These are phyloP conservation scores for Mastomys natalensis DNA, from an alignment of 2,113 vertebrate genomes.

Conservation along the genomic window DNA sequence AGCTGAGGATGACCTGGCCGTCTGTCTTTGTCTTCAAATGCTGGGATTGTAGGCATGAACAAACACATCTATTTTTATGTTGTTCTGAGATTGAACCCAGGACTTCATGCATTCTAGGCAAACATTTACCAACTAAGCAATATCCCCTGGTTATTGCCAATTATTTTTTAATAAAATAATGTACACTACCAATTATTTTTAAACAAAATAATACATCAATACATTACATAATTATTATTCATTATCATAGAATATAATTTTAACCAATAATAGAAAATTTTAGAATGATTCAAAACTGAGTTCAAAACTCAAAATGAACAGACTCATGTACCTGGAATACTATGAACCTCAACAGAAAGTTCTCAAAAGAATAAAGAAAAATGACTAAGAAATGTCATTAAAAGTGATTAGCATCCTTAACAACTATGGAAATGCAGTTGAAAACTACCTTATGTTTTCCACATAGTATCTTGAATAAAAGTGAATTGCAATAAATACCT, in stretches of 20 bases:
- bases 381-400: not conserved
- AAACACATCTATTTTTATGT: not conserved
- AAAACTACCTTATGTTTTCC: not conserved
- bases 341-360: not conserved
- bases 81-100: not conserved
- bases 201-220: not conserved
- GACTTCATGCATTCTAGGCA: not conserved
- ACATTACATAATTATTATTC: not conserved
- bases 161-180: slow-evolving; percentile 26
- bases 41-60: not conserved
- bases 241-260: slow-evolving; percentile 26
- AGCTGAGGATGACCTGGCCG: not conserved
- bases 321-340: not conserved
- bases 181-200: not conserved
- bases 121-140: not conserved
- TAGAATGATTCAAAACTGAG: slow-evolving; percentile 13
- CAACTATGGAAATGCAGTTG: not conserved
- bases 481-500: not conserved
- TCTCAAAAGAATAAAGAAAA: not conserved
- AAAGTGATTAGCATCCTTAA: not conserved
- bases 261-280: not conserved
- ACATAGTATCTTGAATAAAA: not conserved
- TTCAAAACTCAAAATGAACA: not conserved
- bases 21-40: not conserved
- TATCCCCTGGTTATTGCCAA: not conserved